phyloP scores from a whole-genome alignment of 2,888 invertebrate species.

The Euphydryas editha region DNA sequence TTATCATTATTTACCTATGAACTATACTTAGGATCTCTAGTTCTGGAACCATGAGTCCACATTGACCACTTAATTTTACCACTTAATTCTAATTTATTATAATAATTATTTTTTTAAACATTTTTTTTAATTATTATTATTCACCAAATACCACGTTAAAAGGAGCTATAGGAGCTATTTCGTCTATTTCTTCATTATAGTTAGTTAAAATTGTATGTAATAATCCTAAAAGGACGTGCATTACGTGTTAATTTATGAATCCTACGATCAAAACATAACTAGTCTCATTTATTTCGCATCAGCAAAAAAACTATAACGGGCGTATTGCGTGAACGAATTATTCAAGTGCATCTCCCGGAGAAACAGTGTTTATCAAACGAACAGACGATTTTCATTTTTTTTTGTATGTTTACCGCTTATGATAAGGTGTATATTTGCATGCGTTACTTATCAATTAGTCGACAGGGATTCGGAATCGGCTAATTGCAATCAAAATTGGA shows the following conservation, averaged over 20 bases:
- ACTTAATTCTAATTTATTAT: too few relatives aligned
- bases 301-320: constrained; percentile 56
- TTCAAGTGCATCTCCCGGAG: constrained; percentile 74
- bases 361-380: not conserved
- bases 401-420: not conserved
- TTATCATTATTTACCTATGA: too few relatives aligned
- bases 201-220: not conserved
- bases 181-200: not conserved
- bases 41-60: too few relatives aligned
- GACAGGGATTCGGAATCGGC: constrained; percentile 55
- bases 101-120: too few relatives aligned
- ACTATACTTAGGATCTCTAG: too few relatives aligned
- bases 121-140: too few relatives aligned
- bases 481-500: constrained; percentile 52
- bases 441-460: constrained; percentile 30
- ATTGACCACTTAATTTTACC: too few relatives aligned
- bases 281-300: constrained; percentile 45
- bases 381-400: constrained; percentile 29
- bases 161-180: not conserved
- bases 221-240: constrained; percentile 7
- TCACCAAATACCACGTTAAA: too few relatives aligned
- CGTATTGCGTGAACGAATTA: constrained; percentile 69
- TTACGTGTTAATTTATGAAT: constrained; percentile 23
- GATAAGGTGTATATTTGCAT: constrained; percentile 47
- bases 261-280: constrained; percentile 42